Percentiles rank a stretch among this genome's conserved stretches.
Conservation (phyloP, 2,797 vertebrate species). For the Chromobotia macracanthus region DNA sequence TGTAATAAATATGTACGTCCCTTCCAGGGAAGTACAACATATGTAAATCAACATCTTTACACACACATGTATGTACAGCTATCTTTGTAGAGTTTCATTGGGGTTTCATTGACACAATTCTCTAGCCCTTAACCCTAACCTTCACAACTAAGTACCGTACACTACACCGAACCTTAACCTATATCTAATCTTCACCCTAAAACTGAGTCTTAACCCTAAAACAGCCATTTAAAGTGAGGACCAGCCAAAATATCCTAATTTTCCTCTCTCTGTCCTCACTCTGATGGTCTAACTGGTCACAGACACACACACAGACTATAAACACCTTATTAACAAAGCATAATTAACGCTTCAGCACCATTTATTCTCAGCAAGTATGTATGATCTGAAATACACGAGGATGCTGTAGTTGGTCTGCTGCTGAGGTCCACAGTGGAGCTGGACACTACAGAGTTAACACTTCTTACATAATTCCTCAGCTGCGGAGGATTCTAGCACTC, state of each 20-base stretch:
- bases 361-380: constrained; percentile 18
- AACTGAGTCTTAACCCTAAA: no score
- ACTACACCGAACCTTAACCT: no score
- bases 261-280: no score
- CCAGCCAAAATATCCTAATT: no score
- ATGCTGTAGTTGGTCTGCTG: background rate
- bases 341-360: background rate
- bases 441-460: constrained; percentile 42
- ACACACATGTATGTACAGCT: background rate
- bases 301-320: background rate
- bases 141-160: background rate
- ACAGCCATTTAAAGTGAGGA: no score
- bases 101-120: no score
- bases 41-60: background rate
- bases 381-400: constrained; percentile 24
- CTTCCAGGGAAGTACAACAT: background rate
- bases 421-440: background rate
- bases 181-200: background rate
- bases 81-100: no score
- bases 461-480: constrained; percentile 55
- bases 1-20: background rate
- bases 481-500: constrained; percentile 48
- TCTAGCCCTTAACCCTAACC: no score
- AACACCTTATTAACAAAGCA: background rate
- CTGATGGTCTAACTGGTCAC: no score